A percentile compares a stretch with the other conserved stretches of the same genome.
These are phyloP conservation scores for Galaxea fascicularis DNA, from an alignment of 92 coral and sea anemone species.

Conservation along the genomic window DNA sequence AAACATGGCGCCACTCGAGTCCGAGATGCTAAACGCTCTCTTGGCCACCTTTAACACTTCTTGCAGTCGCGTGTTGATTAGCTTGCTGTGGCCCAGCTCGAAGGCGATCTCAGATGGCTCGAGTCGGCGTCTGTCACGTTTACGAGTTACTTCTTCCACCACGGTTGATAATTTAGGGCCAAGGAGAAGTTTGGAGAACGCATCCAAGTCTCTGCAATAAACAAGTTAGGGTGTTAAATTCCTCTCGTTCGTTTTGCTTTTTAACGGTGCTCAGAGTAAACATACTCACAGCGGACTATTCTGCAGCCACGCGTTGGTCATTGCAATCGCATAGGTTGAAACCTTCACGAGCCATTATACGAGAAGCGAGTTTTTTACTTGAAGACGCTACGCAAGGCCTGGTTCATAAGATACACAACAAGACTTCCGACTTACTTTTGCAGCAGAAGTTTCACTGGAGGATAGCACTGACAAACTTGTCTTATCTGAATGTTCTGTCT, in stretches of 20 bases:
- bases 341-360: too few relatives aligned
- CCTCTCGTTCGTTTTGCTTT: too few relatives aligned
- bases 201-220: slow-evolving; percentile 41
- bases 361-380: too few relatives aligned
- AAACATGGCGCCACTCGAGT: slow-evolving; percentile 49
- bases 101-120: background rate
- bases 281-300: too few relatives aligned
- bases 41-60: slow-evolving; percentile 50
- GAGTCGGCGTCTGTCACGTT: slow-evolving; percentile 28
- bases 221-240: background rate
- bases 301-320: too few relatives aligned
- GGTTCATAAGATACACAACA: background rate
- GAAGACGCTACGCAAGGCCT: too few relatives aligned
- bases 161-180: slow-evolving; percentile 52
- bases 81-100: slow-evolving; percentile 28
- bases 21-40: slow-evolving; percentile 43
- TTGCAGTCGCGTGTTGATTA: slow-evolving; percentile 24
- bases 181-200: slow-evolving; percentile 58
- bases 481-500: slow-evolving; percentile 21
- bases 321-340: too few relatives aligned
- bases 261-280: too few relatives aligned
- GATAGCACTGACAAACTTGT: slow-evolving; percentile 26
- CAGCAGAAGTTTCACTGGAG: slow-evolving; percentile 24
- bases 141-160: slow-evolving; percentile 41
- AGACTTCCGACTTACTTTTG: slow-evolving; percentile 19